Conservation (phyloP, 2,113 vertebrate species). For the Nothoprocta pentlandii region DNA sequence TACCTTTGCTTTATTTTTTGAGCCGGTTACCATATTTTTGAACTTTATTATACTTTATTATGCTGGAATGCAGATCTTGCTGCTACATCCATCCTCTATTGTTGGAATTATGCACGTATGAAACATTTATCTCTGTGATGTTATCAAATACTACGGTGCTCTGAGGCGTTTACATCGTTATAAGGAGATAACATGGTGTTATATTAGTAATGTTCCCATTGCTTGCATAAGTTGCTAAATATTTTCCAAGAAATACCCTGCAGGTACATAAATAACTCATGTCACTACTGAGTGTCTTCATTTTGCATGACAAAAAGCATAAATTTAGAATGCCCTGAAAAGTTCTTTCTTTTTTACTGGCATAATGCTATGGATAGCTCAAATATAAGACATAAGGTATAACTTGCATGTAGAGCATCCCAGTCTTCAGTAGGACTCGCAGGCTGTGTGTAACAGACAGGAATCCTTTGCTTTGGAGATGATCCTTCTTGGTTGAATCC, state of each 20-base stretch:
- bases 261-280: slow-evolving; percentile 67
- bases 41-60: neutral
- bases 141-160: slow-evolving; percentile 59
- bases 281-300: slow-evolving; percentile 19
- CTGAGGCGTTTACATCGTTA: slow-evolving; percentile 57
- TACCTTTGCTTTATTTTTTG: neutral
- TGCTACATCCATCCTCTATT: slow-evolving; percentile 8
- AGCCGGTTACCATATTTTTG: neutral
- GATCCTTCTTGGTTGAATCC: neutral
- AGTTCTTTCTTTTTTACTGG: neutral
- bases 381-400: neutral
- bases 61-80: slow-evolving; percentile 5
- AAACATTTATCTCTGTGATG: slow-evolving; percentile 57
- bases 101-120: slow-evolving; percentile 31
- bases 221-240: slow-evolving; percentile 46
- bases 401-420: neutral
- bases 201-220: slow-evolving; percentile 55
- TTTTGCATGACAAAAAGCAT: slow-evolving; percentile 56
- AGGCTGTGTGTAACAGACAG: neutral
- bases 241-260: slow-evolving; percentile 60
- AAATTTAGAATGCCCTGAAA: slow-evolving; percentile 32
- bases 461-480: neutral
- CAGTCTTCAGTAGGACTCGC: neutral
- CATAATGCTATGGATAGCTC: neutral
- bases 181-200: slow-evolving; percentile 58